Percentiles rank a stretch among this genome's conserved stretches.
Conservation (phyloP, 1,140 invertebrate species). For the Maconellicoccus hirsutus region DNA sequence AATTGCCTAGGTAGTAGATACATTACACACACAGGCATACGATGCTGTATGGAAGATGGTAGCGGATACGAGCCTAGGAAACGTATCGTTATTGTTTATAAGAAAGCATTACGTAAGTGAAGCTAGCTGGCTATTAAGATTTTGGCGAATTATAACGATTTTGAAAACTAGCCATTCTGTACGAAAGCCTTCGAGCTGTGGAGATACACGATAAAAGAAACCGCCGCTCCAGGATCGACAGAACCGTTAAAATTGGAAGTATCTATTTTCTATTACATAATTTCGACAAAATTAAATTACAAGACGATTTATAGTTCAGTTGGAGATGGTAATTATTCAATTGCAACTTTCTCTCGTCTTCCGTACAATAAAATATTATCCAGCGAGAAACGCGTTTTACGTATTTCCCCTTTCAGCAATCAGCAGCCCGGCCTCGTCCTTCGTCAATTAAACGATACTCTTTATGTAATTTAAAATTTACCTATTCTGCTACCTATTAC, state of each 20-base stretch:
- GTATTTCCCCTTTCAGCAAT: not conserved
- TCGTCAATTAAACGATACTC: not conserved
- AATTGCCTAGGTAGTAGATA: no score
- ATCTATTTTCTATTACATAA: not conserved
- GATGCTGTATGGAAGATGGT: no score
- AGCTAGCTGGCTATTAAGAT: no score
- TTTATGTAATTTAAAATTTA: constrained; percentile 19
- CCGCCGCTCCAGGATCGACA: not conserved
- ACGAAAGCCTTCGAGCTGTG: not conserved
- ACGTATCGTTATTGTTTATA: no score
- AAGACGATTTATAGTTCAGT: not conserved
- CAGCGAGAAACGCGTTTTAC: not conserved
- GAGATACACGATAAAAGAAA: not conserved
- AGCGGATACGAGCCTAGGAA: no score
- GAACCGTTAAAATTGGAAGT: not conserved
- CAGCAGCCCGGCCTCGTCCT: not conserved
- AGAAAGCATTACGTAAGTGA: no score
- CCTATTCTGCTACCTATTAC: not conserved
- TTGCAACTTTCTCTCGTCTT: constrained; percentile 15
- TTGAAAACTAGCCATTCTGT: no score
- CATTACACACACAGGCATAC: no score
- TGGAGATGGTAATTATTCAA: not conserved
- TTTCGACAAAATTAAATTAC: constrained; percentile 3
- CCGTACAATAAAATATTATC: constrained; percentile 2
- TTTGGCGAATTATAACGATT: no score